Percentiles rank a stretch among this genome's conserved stretches.
These are phyloP conservation scores for Anolis sagrei DNA, from an alignment of 2,113 vertebrate genomes.

Conservation along the genomic window DNA sequence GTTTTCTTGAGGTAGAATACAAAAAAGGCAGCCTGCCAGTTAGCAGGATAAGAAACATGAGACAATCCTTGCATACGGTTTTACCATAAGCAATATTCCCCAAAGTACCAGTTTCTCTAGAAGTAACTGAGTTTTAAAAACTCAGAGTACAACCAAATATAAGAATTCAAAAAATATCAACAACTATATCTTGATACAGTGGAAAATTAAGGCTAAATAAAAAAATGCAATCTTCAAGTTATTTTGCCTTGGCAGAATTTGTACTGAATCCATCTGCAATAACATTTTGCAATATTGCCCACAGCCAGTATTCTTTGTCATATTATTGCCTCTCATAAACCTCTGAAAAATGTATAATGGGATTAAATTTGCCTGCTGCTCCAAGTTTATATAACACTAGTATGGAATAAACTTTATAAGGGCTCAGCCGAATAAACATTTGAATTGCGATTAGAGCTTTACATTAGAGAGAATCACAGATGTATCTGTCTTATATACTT, in stretches of 20 bases:
- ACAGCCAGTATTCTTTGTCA: slow-evolving; percentile 29
- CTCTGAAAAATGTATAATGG: slow-evolving; percentile 60
- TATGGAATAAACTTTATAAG: slow-evolving; percentile 55
- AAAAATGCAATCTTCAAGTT: background rate
- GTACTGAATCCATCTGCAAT: slow-evolving; percentile 1
- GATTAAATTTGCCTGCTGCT: slow-evolving; percentile 58
- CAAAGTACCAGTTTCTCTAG: slow-evolving; percentile 13
- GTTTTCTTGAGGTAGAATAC: background rate
- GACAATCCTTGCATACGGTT: background rate
- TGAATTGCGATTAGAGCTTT: slow-evolving; percentile 45
- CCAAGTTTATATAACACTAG: slow-evolving; percentile 45
- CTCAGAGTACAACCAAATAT: background rate
- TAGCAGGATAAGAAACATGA: background rate
- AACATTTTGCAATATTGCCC: slow-evolving; percentile 29
- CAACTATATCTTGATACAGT: background rate
- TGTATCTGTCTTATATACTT: background rate
- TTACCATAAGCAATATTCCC: slow-evolving; percentile 21
- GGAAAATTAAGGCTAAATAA: background rate
- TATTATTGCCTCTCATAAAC: slow-evolving; percentile 51
- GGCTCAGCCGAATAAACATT: slow-evolving; percentile 31
- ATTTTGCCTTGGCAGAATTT: slow-evolving; percentile 19
- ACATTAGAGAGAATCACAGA: slow-evolving; percentile 37
- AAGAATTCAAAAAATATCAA: background rate
- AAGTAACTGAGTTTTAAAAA: background rate
- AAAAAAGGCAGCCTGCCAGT: slow-evolving; percentile 2